A percentile compares a stretch with the other conserved stretches of the same genome.
Conservation (phyloP, 92 coral and sea anemone genomes). For the Phenganax stokvisi region DNA sequence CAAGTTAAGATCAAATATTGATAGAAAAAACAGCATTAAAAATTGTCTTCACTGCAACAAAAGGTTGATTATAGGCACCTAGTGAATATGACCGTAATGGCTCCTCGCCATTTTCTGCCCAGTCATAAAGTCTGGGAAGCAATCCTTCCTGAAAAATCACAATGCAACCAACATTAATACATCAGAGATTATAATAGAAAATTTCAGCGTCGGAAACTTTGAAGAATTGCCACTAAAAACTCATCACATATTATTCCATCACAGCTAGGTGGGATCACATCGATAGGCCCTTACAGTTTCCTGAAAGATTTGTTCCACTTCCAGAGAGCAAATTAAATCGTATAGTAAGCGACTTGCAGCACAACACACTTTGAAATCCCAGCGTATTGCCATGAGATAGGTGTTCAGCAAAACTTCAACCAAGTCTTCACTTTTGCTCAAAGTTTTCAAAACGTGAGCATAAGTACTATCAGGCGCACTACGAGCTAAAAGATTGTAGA, state of each 20-base stretch:
- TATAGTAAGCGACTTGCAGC: slow-evolving; percentile 74
- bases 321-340: slow-evolving; percentile 81
- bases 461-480: slow-evolving; percentile 87
- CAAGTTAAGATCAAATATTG: not conserved
- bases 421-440: slow-evolving; percentile 79
- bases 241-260: not conserved
- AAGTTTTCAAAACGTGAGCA: slow-evolving; percentile 75
- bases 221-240: not conserved
- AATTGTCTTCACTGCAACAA: not conserved
- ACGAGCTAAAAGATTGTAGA: slow-evolving; percentile 48
- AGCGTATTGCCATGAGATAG: slow-evolving; percentile 74
- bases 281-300: slow-evolving; percentile 60
- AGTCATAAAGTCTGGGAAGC: slow-evolving; percentile 59
- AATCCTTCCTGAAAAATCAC: slow-evolving; percentile 64
- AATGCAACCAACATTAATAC: not conserved
- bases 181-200: too few species aligned
- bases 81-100: slow-evolving; percentile 85
- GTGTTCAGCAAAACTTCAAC: slow-evolving; percentile 75
- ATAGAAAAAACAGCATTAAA: not conserved
- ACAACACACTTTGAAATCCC: slow-evolving; percentile 76
- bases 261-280: not conserved
- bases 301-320: slow-evolving; percentile 76
- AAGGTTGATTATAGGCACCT: slow-evolving; percentile 44
- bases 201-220: not conserved
- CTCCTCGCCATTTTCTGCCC: slow-evolving; percentile 78